Percentiles rank a stretch among this genome's conserved stretches.
Conservation (phyloP, 2,797 vertebrate genomes). For the Pipistrellus pipistrellus region DNA sequence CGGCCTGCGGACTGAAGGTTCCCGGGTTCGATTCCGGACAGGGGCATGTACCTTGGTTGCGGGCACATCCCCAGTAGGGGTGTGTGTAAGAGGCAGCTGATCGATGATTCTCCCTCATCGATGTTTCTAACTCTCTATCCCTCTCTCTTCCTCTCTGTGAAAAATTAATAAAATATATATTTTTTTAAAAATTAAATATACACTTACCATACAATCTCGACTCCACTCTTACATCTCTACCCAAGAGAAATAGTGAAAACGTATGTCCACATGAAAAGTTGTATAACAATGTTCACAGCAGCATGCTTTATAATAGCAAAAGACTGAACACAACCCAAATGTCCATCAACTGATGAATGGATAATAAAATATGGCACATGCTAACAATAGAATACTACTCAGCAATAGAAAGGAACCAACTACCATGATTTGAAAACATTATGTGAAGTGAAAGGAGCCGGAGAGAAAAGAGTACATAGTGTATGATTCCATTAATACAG, state of each 20-base stretch:
- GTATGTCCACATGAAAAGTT: neutral
- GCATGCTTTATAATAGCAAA: constrained; percentile 28
- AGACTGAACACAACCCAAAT: neutral
- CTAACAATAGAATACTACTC: neutral
- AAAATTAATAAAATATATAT: no score
- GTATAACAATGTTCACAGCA: neutral
- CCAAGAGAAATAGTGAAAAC: constrained; percentile 20
- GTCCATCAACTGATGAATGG: neutral
- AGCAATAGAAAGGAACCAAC: neutral
- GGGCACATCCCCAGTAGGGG: no score
- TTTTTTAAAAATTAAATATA: neutral
- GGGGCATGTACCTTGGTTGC: no score
- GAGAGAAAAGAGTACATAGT: neutral
- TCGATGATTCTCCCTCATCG: no score
- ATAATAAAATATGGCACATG: neutral
- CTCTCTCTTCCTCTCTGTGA: no score
- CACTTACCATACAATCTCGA: neutral
- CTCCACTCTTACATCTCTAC: neutral
- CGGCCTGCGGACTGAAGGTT: no score
- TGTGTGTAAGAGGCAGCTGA: no score
- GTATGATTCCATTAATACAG: neutral
- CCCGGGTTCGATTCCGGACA: no score
- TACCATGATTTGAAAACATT: neutral
- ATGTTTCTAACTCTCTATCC: no score
- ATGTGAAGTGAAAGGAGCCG: neutral